A percentile compares a stretch with the other conserved stretches of the same genome.
Conservation (phyloP, 2,797 vertebrate species). For the Gymnoscopelus microlampas region DNA sequence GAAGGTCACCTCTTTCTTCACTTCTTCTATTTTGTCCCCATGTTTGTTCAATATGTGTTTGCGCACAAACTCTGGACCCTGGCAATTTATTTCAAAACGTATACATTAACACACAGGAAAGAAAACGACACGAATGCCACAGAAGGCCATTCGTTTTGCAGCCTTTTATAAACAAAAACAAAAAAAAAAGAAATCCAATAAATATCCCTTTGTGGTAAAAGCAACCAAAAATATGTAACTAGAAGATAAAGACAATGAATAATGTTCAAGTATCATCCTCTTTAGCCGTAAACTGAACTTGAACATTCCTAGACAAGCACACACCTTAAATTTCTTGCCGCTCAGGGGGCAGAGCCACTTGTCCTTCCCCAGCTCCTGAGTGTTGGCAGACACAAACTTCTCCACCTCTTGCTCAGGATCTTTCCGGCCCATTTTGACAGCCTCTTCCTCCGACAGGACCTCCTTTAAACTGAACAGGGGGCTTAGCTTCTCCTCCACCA, state of each 20-base stretch:
- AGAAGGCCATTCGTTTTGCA: too few relatives aligned
- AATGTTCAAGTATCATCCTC: too few relatives aligned
- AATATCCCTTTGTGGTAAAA: background rate
- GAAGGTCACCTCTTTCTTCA: conserved; percentile 92
- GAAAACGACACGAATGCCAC: background rate
- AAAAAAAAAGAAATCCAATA: too few relatives aligned
- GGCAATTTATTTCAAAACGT: conserved; percentile 5
- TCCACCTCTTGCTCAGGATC: conserved; percentile 92
- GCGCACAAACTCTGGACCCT: conserved; percentile 95
- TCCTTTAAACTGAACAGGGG: conserved; percentile 88
- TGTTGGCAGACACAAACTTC: conserved; percentile 92
- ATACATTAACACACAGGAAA: background rate
- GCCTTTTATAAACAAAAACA: too few relatives aligned
- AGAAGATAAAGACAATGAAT: background rate
- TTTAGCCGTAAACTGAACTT: too few relatives aligned
- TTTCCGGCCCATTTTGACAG: conserved; percentile 91
- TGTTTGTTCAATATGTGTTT: conserved; percentile 97
- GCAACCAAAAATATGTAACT: background rate
- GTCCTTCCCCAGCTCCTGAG: conserved; percentile 93
- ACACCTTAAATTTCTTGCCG: conserved; percentile 94
- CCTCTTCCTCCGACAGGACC: conserved; percentile 89
- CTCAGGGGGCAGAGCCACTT: conserved; percentile 95
- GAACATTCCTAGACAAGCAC: background rate
- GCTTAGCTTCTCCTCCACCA: conserved; percentile 89
- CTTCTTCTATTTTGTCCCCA: conserved; percentile 93